These are phyloP conservation scores for Pseudochromis fuscus DNA, from an alignment of 2,797 vertebrate genomes.

Conservation along the genomic window DNA sequence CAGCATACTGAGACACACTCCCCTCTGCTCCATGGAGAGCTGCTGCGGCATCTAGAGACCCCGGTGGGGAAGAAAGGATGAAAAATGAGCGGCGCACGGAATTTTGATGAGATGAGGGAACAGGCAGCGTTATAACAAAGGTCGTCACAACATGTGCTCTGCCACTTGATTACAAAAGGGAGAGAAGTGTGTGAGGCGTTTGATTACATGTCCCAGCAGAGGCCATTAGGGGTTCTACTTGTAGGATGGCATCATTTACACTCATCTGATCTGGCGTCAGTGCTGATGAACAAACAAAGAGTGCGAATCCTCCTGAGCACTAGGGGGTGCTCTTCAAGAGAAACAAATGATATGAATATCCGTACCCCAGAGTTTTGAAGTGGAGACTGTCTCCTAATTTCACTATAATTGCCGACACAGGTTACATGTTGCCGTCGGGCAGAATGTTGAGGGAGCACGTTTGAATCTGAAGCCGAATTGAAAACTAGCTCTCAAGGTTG, in stretches of 20 bases:
- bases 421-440: slow-evolving; percentile 28
- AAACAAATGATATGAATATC: slow-evolving; percentile 23
- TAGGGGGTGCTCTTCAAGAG: slow-evolving; percentile 77
- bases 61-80: slow-evolving; percentile 68
- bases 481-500: slow-evolving; percentile 79
- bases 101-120: slow-evolving; percentile 84
- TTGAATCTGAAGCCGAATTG: slow-evolving; percentile 29
- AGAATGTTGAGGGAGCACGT: slow-evolving; percentile 25
- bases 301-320: slow-evolving; percentile 70
- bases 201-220: slow-evolving; percentile 82
- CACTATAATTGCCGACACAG: background rate
- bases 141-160: slow-evolving; percentile 77
- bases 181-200: slow-evolving; percentile 76
- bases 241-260: slow-evolving; percentile 74
- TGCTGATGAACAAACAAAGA: slow-evolving; percentile 57
- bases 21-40: slow-evolving; percentile 74
- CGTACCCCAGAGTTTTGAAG: slow-evolving; percentile 37
- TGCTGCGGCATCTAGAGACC: slow-evolving; percentile 66
- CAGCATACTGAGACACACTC: slow-evolving; percentile 61
- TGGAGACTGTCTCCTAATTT: slow-evolving; percentile 35
- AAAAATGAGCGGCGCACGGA: slow-evolving; percentile 81
- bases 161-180: slow-evolving; percentile 82
- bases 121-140: slow-evolving; percentile 79
- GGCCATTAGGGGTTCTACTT: slow-evolving; percentile 78
- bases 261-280: slow-evolving; percentile 74